phyloP scores from a whole-genome alignment of 2,797 vertebrate species.

The Tadarida brasiliensis region DNA sequence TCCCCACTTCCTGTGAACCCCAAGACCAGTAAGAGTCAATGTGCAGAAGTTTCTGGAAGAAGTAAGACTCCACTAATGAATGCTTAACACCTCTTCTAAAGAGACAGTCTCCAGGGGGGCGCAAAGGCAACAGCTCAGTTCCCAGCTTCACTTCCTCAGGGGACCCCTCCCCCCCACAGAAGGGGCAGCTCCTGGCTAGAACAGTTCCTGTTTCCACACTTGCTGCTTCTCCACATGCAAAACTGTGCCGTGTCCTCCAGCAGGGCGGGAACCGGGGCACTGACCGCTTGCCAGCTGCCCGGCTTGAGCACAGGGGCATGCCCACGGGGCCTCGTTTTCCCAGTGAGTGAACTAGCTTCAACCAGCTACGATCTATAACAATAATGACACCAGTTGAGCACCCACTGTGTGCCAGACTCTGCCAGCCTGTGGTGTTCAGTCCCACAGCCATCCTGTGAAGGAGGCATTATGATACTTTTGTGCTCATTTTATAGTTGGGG shows the following conservation, averaged over 20 bases:
- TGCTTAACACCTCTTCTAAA: not conserved
- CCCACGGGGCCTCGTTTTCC: not conserved
- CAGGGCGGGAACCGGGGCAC: not conserved
- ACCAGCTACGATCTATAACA: not conserved
- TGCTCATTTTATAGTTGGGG: conserved; percentile 39
- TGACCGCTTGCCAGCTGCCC: not conserved
- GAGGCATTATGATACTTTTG: not conserved
- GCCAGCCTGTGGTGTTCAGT: not conserved
- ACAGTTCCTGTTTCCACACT: conserved; percentile 43
- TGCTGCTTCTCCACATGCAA: not conserved
- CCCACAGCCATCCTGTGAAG: not conserved
- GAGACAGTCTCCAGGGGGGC: not conserved
- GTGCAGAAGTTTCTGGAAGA: conserved; percentile 49
- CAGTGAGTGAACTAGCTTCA: not conserved
- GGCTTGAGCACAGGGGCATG: not conserved
- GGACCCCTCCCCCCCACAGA: not conserved
- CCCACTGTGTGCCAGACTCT: not conserved
- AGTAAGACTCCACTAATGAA: not conserved
- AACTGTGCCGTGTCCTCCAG: not conserved
- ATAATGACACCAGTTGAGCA: not conserved
- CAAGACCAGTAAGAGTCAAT: not conserved
- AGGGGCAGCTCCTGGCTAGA: not conserved
- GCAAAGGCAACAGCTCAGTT: not conserved
- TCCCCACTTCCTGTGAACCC: not conserved
- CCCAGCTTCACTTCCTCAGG: not conserved